phyloP scores from a whole-genome alignment of 2,797 vertebrate genomes.

The Syngnathus acus region DNA sequence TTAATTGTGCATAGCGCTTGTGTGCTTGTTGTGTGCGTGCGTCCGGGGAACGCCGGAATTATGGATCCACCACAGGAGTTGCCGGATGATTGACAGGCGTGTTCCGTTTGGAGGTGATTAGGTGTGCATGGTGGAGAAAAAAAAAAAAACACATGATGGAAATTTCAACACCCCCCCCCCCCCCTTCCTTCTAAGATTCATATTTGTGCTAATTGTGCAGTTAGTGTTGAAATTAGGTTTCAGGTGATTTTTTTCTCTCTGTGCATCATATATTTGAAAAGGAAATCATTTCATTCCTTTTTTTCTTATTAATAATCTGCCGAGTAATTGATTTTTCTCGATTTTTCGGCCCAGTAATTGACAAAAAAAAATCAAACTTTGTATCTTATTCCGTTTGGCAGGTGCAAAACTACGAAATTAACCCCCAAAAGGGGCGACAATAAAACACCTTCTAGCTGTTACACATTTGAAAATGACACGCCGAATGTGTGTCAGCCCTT shows the following conservation, averaged over 20 bases:
- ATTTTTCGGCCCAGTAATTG: no score
- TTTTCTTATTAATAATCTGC: no score
- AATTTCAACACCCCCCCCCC: constrained; percentile 62
- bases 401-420: constrained; percentile 66
- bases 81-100: constrained; percentile 66
- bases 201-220: constrained; percentile 11
- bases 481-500: constrained; percentile 62
- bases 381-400: constrained; percentile 32
- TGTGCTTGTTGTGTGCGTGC: constrained; percentile 34
- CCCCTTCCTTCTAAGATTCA: constrained; percentile 50
- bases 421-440: constrained; percentile 55
- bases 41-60: constrained; percentile 56
- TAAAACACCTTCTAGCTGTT: constrained; percentile 61
- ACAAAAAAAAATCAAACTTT: no score
- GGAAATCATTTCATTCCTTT: no score
- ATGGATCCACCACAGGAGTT: constrained; percentile 70
- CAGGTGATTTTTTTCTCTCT: no score
- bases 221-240: no score
- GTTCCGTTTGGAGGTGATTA: constrained; percentile 64
- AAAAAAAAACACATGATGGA: constrained; percentile 68
- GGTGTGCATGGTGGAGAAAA: constrained; percentile 57
- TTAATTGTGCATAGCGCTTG: constrained; percentile 4
- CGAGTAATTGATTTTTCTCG: no score
- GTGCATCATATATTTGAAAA: no score
- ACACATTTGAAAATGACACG: constrained; percentile 55